A percentile compares a stretch with the other conserved stretches of the same genome.
Conservation (phyloP, 2,888 invertebrate species). For the Thymelicus lineola region DNA sequence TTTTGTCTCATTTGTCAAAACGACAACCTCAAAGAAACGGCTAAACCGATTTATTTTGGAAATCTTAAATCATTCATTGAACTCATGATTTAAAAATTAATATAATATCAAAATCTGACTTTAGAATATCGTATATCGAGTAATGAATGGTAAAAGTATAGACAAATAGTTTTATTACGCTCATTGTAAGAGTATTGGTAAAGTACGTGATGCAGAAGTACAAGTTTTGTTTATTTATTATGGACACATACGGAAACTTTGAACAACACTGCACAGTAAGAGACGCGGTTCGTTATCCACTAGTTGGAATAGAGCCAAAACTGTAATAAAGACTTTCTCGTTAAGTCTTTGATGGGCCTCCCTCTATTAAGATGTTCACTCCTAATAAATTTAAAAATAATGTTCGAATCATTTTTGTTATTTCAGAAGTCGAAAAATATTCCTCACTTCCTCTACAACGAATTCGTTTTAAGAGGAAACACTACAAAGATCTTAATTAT, state of each 20-base stretch:
- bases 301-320: constrained; percentile 76
- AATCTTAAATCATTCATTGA: no score
- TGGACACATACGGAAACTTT: constrained; percentile 12
- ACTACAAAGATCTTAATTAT: constrained; percentile 4
- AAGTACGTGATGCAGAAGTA: no score
- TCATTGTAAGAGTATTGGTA: no score
- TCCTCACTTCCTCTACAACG: constrained; percentile 13
- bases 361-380: constrained; percentile 60
- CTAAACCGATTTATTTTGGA: no score
- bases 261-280: constrained; percentile 32
- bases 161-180: no score
- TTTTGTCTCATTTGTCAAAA: no score
- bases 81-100: no score
- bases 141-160: no score
- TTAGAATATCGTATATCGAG: no score
- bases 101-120: no score
- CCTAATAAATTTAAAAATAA: constrained; percentile 49
- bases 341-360: constrained; percentile 71
- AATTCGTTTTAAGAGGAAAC: constrained; percentile 16
- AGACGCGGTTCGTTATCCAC: constrained; percentile 65
- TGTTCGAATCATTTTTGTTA: constrained; percentile 28
- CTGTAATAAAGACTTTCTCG: constrained; percentile 76
- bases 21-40: no score
- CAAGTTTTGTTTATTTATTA: no score
- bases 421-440: constrained; percentile 4